Percentiles rank a stretch among this genome's conserved stretches.
Conservation (phyloP, 2,888 invertebrate genomes). For the Drosophila affinis region DNA sequence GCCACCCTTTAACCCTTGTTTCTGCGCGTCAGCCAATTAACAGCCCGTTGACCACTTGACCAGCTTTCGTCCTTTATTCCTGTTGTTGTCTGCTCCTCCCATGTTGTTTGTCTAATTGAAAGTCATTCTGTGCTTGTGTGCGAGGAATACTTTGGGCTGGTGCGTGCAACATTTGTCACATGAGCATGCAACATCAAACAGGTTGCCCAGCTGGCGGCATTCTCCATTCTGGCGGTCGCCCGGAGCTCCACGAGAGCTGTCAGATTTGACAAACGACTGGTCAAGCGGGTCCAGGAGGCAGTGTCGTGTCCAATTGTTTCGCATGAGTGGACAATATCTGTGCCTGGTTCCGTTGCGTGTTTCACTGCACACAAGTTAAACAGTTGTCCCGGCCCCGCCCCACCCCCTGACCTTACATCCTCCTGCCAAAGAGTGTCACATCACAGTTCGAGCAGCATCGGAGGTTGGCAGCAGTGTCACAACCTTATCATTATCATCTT, state of each 20-base stretch:
- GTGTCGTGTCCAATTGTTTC: conserved; percentile 60
- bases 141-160: conserved; percentile 26
- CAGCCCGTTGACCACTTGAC: conserved; percentile 63
- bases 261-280: conserved; percentile 68
- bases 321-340: conserved; percentile 52
- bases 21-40: conserved; percentile 65
- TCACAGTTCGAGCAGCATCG: conserved; percentile 38
- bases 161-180: conserved; percentile 57
- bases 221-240: conserved; percentile 28
- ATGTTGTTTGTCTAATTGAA: conserved; percentile 65
- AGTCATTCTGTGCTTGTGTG: conserved; percentile 72
- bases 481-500: conserved; percentile 72
- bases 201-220: conserved; percentile 66
- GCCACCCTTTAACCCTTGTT: conserved; percentile 60
- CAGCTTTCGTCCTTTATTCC: conserved; percentile 37
- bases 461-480: conserved; percentile 58
- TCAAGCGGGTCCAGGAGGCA: conserved; percentile 44
- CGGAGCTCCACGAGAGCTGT: conserved; percentile 49
- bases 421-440: conserved; percentile 20
- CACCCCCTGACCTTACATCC: not conserved
- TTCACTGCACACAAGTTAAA: conserved; percentile 67
- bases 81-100: not conserved
- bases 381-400: conserved; percentile 49
- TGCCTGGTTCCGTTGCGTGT: conserved; percentile 15
- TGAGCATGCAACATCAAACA: conserved; percentile 59